Conservation (phyloP, 2,888 invertebrate species). For the Drosophila anomelani region DNA sequence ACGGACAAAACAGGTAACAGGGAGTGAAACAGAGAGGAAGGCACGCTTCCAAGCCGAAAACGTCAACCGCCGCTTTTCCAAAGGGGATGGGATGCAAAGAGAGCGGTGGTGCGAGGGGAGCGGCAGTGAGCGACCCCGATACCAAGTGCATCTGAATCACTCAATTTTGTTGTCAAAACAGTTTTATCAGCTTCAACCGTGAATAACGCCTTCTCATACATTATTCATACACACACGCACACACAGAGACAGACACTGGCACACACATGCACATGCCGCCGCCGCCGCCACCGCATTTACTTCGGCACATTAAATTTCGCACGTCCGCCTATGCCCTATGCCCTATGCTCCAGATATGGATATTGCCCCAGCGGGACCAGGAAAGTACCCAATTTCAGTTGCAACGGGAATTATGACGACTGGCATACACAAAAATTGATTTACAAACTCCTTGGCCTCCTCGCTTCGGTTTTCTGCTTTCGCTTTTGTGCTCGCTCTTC, state of each 20-base stretch:
- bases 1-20: slow-evolving; percentile 62
- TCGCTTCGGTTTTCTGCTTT: slow-evolving; percentile 79
- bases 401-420: slow-evolving; percentile 66
- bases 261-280: slow-evolving; percentile 27
- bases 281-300: slow-evolving; percentile 31
- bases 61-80: slow-evolving; percentile 23
- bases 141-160: slow-evolving; percentile 44
- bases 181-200: slow-evolving; percentile 34
- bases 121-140: slow-evolving; percentile 35
- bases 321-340: slow-evolving; percentile 28
- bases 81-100: slow-evolving; percentile 10
- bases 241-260: slow-evolving; percentile 12
- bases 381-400: slow-evolving; percentile 10
- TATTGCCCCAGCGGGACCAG: slow-evolving; percentile 4
- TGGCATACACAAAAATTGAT: slow-evolving; percentile 84
- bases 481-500: slow-evolving; percentile 79
- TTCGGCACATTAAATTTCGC: slow-evolving; percentile 16
- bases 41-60: slow-evolving; percentile 35
- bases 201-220: slow-evolving; percentile 45
- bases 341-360: slow-evolving; percentile 3
- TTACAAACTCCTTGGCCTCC: slow-evolving; percentile 76
- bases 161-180: slow-evolving; percentile 44
- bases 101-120: neutral
- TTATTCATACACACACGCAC: slow-evolving; percentile 30
- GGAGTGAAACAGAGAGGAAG: slow-evolving; percentile 33